Evolutionary conservation across 1,140 invertebrate species (phyloP).

Genomic region (Laupala kohalensis): DNA sequence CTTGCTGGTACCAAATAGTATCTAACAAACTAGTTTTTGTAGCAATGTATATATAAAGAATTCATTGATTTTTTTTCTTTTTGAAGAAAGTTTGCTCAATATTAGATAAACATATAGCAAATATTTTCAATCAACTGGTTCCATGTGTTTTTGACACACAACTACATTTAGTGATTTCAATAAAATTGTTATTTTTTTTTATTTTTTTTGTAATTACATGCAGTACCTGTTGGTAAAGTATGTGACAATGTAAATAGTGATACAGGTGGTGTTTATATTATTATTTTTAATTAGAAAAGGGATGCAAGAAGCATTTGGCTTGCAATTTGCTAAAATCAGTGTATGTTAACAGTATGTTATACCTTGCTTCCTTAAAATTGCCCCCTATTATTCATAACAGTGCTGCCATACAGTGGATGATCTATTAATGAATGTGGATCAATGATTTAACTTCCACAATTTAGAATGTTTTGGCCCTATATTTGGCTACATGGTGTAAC

Average conservation of each 20-base stretch:
- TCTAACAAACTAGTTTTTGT: background rate
- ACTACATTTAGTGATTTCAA: background rate
- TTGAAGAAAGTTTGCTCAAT: background rate
- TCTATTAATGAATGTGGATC: background rate
- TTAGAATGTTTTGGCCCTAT: too few species aligned
- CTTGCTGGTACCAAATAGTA: background rate
- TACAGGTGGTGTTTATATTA: background rate
- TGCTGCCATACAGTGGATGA: background rate
- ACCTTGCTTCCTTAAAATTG: background rate
- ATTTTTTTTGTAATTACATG: background rate
- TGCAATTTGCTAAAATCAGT: background rate
- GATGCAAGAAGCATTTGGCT: background rate
- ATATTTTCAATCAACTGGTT: background rate
- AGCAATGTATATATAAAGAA: background rate
- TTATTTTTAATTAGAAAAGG: background rate
- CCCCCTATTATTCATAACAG: background rate
- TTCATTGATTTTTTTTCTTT: too few species aligned
- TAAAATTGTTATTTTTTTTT: background rate
- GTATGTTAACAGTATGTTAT: background rate
- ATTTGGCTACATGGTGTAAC: too few species aligned
- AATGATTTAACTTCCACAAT: too few species aligned
- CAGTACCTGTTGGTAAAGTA: background rate
- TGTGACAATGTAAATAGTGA: background rate
- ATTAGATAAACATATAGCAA: background rate
- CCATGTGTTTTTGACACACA: background rate